Percentiles rank a stretch among this genome's conserved stretches.
phyloP scores from a whole-genome alignment of 2,888 invertebrate genomes.

The Dione juno region DNA sequence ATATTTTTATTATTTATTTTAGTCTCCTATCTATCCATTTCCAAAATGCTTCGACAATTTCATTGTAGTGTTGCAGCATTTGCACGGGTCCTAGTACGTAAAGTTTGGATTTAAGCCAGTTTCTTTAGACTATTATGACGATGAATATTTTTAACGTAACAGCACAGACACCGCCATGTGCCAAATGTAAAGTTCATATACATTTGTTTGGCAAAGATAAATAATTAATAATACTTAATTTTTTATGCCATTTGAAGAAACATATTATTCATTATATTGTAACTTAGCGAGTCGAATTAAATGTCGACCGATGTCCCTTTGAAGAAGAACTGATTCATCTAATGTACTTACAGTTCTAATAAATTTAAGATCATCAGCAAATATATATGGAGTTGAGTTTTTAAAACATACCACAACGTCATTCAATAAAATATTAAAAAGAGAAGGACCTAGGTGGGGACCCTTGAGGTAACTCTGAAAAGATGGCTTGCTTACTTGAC shows the following conservation, averaged over 20 bases:
- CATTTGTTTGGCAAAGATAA: slow-evolving; percentile 80
- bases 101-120: slow-evolving; percentile 72
- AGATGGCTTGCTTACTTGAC: too few species aligned
- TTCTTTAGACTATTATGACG: slow-evolving; percentile 75
- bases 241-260: slow-evolving; percentile 11
- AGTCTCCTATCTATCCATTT: neutral
- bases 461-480: too few species aligned
- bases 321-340: too few species aligned
- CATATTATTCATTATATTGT: neutral
- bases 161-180: slow-evolving; percentile 75
- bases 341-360: too few species aligned
- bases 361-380: too few species aligned
- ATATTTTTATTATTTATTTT: too few species aligned
- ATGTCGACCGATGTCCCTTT: too few species aligned
- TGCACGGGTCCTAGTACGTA: slow-evolving; percentile 50
- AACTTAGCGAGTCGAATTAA: too few species aligned
- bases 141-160: slow-evolving; percentile 82
- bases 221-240: slow-evolving; percentile 53
- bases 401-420: too few species aligned
- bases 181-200: slow-evolving; percentile 83
- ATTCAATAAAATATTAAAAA: too few species aligned
- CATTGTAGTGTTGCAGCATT: slow-evolving; percentile 36
- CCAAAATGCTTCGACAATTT: neutral
- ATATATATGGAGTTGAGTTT: too few species aligned
- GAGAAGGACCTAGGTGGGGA: too few species aligned